Conservation (phyloP, 1,140 invertebrate species). For the Pogonus chalceus region DNA sequence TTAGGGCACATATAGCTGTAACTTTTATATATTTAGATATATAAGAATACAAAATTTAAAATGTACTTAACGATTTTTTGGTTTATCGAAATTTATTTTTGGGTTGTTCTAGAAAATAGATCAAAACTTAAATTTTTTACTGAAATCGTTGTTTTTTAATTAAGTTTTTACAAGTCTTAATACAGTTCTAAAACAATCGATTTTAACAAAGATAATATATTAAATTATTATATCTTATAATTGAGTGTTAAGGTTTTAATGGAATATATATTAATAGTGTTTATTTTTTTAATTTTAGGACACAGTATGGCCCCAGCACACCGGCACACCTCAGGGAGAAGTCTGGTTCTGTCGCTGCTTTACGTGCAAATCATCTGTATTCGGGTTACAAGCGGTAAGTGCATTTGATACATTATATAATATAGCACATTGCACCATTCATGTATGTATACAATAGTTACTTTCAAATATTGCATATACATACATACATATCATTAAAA, state of each 20-base stretch:
- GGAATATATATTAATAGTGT: constrained; percentile 2
- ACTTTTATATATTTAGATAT: too few relatives aligned
- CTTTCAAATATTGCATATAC: too few relatives aligned
- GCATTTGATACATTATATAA: too few relatives aligned
- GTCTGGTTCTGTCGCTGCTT: constrained; percentile 60
- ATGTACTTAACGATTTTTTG: too few relatives aligned
- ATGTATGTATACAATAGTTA: too few relatives aligned
- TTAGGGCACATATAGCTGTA: too few relatives aligned
- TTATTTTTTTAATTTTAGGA: constrained; percentile 41
- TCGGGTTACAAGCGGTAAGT: constrained; percentile 52
- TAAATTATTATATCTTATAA: neutral
- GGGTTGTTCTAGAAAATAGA: neutral
- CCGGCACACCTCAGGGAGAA: constrained; percentile 67
- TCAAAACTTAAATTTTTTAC: neutral
- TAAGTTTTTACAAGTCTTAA: neutral
- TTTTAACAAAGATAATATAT: neutral
- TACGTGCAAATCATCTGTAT: constrained; percentile 54
- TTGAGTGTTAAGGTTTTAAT: neutral
- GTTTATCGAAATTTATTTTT: too few relatives aligned
- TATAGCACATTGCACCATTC: too few relatives aligned
- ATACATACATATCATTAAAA: too few relatives aligned
- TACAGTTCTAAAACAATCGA: neutral
- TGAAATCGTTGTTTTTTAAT: neutral
- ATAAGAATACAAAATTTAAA: too few relatives aligned
- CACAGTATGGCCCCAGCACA: constrained; percentile 72